Evolutionary conservation across 2,888 invertebrate species (phyloP).

Genomic region (Drosophila mettleri): DNA sequence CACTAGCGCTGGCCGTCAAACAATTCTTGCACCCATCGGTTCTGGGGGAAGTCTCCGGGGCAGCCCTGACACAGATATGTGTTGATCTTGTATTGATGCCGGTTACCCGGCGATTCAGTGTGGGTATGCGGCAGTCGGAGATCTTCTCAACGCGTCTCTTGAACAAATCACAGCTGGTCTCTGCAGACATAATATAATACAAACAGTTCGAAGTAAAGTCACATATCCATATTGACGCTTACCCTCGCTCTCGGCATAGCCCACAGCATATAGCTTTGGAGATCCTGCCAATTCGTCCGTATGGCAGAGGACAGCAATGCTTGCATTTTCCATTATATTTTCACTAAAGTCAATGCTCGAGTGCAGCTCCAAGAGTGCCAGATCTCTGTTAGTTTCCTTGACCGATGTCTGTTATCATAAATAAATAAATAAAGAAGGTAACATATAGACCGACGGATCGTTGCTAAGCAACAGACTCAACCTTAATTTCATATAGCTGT

Average conservation of each 20-base stretch:
- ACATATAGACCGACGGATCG: not conserved
- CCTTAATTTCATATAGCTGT: not conserved
- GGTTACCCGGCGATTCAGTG: not conserved
- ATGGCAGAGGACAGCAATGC: not conserved
- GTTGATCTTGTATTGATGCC: not conserved
- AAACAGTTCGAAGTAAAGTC: not conserved
- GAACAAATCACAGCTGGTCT: slow-evolving; percentile 14
- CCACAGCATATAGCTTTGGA: slow-evolving; percentile 10
- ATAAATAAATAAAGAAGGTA: not conserved
- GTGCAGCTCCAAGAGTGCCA: not conserved
- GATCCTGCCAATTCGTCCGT: not conserved
- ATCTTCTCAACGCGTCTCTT: not conserved
- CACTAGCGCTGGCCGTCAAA: slow-evolving; percentile 39
- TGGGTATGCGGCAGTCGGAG: not conserved
- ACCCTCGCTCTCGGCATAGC: slow-evolving; percentile 14
- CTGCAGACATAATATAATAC: not conserved
- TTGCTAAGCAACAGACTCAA: not conserved
- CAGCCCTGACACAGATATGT: slow-evolving; percentile 29
- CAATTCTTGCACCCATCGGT: slow-evolving; percentile 24
- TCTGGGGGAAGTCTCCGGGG: fast-evolving
- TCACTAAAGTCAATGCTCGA: not conserved
- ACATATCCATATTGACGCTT: not conserved
- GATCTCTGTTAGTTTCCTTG: not conserved
- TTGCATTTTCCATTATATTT: not conserved
- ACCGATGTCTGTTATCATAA: not conserved